These are phyloP conservation scores for Lithophane leautieri DNA, from an alignment of 2,888 invertebrate species.

Conservation along the genomic window DNA sequence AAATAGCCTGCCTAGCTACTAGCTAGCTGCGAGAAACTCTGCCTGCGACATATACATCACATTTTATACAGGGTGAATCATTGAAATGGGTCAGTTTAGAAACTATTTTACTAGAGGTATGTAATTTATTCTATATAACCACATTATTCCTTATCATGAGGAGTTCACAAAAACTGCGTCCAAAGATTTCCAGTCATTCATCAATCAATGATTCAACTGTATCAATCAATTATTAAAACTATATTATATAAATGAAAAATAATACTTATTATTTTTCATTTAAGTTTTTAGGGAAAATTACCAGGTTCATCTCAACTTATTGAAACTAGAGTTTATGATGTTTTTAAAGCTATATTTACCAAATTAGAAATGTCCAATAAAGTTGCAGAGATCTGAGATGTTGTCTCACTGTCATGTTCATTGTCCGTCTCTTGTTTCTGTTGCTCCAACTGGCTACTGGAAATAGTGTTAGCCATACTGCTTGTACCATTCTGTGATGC, in stretches of 20 bases:
- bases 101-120: neutral
- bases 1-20: too few relatives aligned
- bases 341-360: conserved; percentile 73
- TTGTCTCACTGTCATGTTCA: conserved; percentile 82
- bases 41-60: neutral
- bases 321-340: neutral
- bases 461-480: conserved; percentile 72
- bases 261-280: neutral
- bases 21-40: too few relatives aligned
- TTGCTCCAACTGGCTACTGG: conserved; percentile 73
- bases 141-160: neutral
- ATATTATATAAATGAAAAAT: too few relatives aligned
- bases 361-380: conserved; percentile 85
- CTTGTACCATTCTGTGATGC: conserved; percentile 82
- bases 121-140: neutral
- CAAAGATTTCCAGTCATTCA: neutral
- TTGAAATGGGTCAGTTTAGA: neutral
- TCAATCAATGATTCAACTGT: neutral
- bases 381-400: conserved; percentile 82
- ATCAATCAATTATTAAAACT: neutral
- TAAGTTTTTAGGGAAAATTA: neutral
- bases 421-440: conserved; percentile 76
- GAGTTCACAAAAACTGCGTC: neutral
- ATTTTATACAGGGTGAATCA: neutral
- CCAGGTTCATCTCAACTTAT: neutral